Evolutionary conservation across 2,113 vertebrate genomes (phyloP), one percentile per base, ranked within the genome.

Genomic region (Mus pahari): DNA sequence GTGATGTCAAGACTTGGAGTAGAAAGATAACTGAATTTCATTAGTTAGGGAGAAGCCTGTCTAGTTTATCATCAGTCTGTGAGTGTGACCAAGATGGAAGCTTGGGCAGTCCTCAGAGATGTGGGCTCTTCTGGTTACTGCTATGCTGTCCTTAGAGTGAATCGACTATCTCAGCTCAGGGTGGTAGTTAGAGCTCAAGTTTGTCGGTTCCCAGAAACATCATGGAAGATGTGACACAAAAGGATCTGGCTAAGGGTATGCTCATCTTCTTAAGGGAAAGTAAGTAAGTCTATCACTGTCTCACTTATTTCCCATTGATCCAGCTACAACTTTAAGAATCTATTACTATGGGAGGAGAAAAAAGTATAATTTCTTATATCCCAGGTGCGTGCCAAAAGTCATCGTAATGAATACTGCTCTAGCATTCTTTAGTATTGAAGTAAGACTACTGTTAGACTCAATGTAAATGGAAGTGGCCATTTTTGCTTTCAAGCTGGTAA

Each of bases 331-430:
- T 42, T 45, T 2, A 42, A 62, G 16, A 26, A 45, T 58, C 68
- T 66, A 24, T n/a, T 71, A 75, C 16, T 81, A n/a, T 89, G 58
- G 68, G 53, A 55, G 19, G 31, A 82, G 53, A 39, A 39, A 73
- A 39, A 73, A 55, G 13, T 68, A 19, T 83, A n/a, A 92, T 88
- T 83, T 95, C n/a, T 3, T 96, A 94, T 75, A 81, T 78, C 50
- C 24, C 22, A 75, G n/a, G 22, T 92, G 9, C 84, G 17, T 92
- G 9, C 84, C 33, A 42, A 11, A 91, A 94, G 24, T 82, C 36
- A 48, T 75, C 9, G 9, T 75, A 93, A 33, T 79, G 55, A 24
- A 48, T 55, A 36, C 26, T 79, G 33, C 42, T 7, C 22, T 88
- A 92, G 12, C 31, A 36, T 92, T 95, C 48, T 68, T 66, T 58